Conservation (phyloP, 2,888 invertebrate genomes). For the Drosophila paramelanica region DNA sequence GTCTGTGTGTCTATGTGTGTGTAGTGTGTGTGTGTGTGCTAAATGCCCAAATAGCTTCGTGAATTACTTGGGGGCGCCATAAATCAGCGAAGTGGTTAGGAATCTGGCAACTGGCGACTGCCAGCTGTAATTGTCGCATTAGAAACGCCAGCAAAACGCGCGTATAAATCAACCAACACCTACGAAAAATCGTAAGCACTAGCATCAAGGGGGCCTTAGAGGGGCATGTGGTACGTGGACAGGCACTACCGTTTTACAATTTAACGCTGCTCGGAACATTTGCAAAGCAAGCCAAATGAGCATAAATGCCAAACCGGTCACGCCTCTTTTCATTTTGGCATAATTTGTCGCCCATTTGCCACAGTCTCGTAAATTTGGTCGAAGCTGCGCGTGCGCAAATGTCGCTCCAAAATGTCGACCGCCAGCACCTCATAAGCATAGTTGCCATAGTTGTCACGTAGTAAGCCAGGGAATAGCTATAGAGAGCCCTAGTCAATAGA, state of each 20-base stretch:
- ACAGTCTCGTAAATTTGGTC: conserved; percentile 64
- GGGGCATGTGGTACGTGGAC: conserved; percentile 43
- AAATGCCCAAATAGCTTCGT: conserved; percentile 71
- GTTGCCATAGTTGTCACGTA: conserved; percentile 31
- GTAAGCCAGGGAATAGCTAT: background rate
- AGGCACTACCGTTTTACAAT: conserved; percentile 54
- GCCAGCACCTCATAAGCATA: background rate
- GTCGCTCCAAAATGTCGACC: conserved; percentile 26
- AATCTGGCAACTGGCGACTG: conserved; percentile 57
- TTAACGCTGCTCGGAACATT: conserved; percentile 54
- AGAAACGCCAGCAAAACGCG: conserved; percentile 73
- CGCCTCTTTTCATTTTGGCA: conserved; percentile 76
- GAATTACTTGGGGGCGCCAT: conserved; percentile 71
- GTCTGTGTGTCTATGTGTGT: conserved; percentile 23
- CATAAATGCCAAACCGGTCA: conserved; percentile 73
- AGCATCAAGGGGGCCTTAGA: background rate
- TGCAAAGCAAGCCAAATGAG: conserved; percentile 51
- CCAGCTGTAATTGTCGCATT: conserved; percentile 74
- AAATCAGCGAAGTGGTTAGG: conserved; percentile 73
- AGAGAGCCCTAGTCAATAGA: background rate
- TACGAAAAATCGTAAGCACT: conserved; percentile 23
- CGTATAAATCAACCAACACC: conserved; percentile 75
- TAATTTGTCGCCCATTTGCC: conserved; percentile 78
- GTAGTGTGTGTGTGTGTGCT: conserved; percentile 59
- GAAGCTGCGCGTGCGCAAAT: conserved; percentile 73